Conservation (phyloP, 1,140 invertebrate genomes). For the Elymnias hypermnestra region DNA sequence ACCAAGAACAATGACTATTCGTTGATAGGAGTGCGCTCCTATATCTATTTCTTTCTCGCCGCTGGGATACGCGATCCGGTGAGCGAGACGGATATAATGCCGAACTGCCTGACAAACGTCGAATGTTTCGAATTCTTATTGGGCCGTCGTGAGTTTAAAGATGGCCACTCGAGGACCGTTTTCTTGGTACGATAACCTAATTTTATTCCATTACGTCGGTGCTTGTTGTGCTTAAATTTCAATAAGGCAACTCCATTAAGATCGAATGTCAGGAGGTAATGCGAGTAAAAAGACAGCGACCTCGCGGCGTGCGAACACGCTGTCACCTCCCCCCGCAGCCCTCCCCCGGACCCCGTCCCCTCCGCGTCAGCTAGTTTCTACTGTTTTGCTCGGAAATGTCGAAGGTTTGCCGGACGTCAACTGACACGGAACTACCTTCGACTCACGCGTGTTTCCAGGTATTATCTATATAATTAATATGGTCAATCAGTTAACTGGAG, state of each 20-base stretch:
- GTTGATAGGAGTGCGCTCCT: constrained; percentile 54
- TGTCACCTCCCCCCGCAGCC: constrained; percentile 14
- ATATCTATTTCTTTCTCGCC: constrained; percentile 55
- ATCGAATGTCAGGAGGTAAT: constrained; percentile 67
- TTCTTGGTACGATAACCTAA: constrained; percentile 71
- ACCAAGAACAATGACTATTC: constrained; percentile 73
- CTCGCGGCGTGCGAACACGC: constrained; percentile 53
- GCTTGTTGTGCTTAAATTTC: constrained; percentile 64
- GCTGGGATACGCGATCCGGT: constrained; percentile 8
- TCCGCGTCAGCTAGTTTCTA: constrained; percentile 29
- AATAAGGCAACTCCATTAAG: constrained; percentile 65
- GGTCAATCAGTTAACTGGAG: constrained; percentile 32
- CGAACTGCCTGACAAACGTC: constrained; percentile 26
- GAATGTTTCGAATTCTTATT: constrained; percentile 71
- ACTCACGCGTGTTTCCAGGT: constrained; percentile 60
- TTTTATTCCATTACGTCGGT: constrained; percentile 64
- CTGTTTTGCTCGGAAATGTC: constrained; percentile 64
- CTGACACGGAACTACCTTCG: constrained; percentile 69
- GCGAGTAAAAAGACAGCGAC: constrained; percentile 65
- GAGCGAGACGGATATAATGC: constrained; percentile 49
- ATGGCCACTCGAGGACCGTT: constrained; percentile 69
- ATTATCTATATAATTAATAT: constrained; percentile 46
- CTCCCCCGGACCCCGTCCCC: constrained; percentile 11
- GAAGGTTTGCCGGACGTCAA: constrained; percentile 73
- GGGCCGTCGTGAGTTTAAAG: constrained; percentile 66